phyloP scores from a whole-genome alignment of 2,113 vertebrate genomes.

The Platichthys stellatus region DNA sequence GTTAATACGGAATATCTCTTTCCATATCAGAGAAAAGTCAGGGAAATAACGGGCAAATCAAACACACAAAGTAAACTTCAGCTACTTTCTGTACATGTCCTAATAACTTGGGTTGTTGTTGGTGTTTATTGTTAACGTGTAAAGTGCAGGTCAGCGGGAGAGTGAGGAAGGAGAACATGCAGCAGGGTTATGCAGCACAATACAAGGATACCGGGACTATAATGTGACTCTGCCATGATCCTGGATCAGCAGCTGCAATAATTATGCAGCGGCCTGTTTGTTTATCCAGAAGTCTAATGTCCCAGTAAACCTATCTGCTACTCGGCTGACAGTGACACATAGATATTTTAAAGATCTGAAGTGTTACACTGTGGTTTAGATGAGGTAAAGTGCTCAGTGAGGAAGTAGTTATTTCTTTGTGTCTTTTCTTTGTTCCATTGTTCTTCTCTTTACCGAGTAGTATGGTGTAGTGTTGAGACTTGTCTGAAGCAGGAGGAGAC shows the following conservation, averaged over 20 bases:
- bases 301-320: neutral
- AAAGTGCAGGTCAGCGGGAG: no score
- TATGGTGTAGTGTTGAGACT: slow-evolving; percentile 47
- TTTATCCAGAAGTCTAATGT: slow-evolving; percentile 11
- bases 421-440: neutral
- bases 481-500: slow-evolving; percentile 34
- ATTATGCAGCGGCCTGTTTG: neutral
- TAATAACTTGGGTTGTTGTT: no score
- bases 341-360: neutral
- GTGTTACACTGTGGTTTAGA: slow-evolving; percentile 1
- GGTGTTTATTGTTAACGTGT: no score
- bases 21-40: neutral
- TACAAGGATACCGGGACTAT: no score
- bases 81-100: no score
- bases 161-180: no score
- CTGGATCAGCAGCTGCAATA: no score
- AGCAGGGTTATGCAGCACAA: no score
- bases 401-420: neutral
- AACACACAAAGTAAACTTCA: no score
- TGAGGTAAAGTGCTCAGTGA: slow-evolving; percentile 1
- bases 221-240: no score
- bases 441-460: neutral
- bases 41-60: no score
- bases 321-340: neutral
- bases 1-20: neutral